Evolutionary conservation across 1,140 invertebrate species (phyloP).

Genomic region (Aphidius ervi): DNA sequence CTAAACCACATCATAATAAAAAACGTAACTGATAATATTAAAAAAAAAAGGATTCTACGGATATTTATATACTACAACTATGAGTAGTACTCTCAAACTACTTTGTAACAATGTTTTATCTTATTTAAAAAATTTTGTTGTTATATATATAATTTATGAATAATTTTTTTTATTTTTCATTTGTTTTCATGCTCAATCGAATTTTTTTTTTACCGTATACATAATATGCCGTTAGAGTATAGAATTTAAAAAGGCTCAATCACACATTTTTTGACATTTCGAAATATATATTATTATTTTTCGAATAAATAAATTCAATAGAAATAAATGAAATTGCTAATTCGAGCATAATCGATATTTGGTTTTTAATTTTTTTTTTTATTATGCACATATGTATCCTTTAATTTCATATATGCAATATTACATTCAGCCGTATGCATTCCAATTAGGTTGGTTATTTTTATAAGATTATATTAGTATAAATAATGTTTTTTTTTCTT

Average conservation of each 20-base stretch:
- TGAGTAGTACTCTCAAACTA: slow-evolving; percentile 28
- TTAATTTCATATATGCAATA: no score
- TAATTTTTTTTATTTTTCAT: slow-evolving; percentile 6
- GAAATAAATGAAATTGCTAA: not conserved
- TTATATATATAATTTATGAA: slow-evolving; percentile 8
- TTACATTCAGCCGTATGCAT: no score
- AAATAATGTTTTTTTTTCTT: no score
- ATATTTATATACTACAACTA: slow-evolving; percentile 38
- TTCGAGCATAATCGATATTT: not conserved
- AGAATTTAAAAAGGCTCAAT: slow-evolving; percentile 38
- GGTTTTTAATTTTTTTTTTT: slow-evolving; percentile 12
- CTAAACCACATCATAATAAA: slow-evolving; percentile 45
- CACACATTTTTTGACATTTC: slow-evolving; percentile 40
- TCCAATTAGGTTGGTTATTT: no score
- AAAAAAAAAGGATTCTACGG: slow-evolving; percentile 32
- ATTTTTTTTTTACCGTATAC: slow-evolving; percentile 26
- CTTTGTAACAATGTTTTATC: slow-evolving; percentile 11
- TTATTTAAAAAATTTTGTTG: not conserved
- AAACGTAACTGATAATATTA: slow-evolving; percentile 45
- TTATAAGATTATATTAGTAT: no score
- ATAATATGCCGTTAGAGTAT: slow-evolving; percentile 12
- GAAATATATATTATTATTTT: slow-evolving; percentile 11
- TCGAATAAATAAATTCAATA: not conserved
- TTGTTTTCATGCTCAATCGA: not conserved
- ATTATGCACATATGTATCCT: not conserved